Percentiles rank a stretch among this genome's conserved stretches.
phyloP scores from a whole-genome alignment of 2,888 invertebrate genomes.

The Leptopilina syphax region DNA sequence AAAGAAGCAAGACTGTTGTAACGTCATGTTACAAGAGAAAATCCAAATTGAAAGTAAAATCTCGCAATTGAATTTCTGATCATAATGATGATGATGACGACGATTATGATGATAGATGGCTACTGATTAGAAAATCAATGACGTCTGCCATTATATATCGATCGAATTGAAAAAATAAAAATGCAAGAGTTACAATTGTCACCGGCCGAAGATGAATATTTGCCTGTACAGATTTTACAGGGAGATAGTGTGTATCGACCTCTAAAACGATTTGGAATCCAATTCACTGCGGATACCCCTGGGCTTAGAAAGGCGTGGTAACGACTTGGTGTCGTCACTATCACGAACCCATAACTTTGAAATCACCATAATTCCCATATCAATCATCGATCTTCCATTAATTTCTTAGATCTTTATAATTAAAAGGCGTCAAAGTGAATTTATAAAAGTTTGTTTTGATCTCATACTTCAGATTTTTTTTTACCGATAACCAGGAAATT shows the following conservation, averaged over 20 bases:
- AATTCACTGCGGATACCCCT: constrained; percentile 68
- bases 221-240: neutral
- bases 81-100: no score
- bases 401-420: constrained; percentile 17
- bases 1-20: neutral
- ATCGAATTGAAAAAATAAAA: neutral
- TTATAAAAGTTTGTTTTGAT: neutral
- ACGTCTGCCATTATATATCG: neutral
- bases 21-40: neutral
- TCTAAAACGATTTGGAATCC: constrained; percentile 62
- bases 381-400: constrained; percentile 2
- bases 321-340: constrained; percentile 60
- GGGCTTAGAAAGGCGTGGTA: constrained; percentile 74
- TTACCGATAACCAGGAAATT: neutral
- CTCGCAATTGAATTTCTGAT: constrained; percentile 20
- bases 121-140: constrained; percentile 6
- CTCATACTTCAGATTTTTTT: neutral
- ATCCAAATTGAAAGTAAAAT: neutral
- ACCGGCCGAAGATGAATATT: neutral
- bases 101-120: constrained; percentile 21
- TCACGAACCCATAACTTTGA: constrained; percentile 34
- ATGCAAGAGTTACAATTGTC: constrained; percentile 13
- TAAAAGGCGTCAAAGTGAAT: constrained; percentile 3
- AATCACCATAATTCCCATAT: neutral
- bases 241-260: constrained; percentile 42